Evolutionary conservation across 2,888 invertebrate genomes (phyloP).

Genomic region (Tetrapedia diversipes): DNA sequence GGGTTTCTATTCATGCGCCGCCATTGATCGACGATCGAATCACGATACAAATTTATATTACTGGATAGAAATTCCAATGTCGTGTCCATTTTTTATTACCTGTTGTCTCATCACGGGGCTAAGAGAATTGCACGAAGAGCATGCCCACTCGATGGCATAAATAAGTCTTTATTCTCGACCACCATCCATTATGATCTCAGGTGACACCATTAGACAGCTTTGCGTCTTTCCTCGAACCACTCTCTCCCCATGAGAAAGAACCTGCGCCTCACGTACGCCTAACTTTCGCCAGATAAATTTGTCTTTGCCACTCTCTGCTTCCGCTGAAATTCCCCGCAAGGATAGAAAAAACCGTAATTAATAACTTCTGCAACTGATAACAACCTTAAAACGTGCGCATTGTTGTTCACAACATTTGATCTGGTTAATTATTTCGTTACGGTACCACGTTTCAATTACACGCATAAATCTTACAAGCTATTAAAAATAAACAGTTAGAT

Average conservation of each 20-base stretch:
- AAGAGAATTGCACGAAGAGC: slow-evolving; percentile 2
- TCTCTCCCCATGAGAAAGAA: slow-evolving; percentile 34
- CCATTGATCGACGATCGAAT: not conserved
- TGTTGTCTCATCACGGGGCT: slow-evolving; percentile 14
- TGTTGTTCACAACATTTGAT: no score
- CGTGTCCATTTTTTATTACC: slow-evolving; percentile 22
- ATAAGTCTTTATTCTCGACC: slow-evolving; percentile 68
- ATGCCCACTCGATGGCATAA: slow-evolving; percentile 55
- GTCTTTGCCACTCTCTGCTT: not conserved
- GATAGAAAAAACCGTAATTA: slow-evolving; percentile 2
- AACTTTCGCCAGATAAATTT: slow-evolving; percentile 30
- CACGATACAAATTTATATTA: not conserved
- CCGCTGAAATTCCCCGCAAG: not conserved
- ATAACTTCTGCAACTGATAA: slow-evolving; percentile 3
- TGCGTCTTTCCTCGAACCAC: slow-evolving; percentile 41
- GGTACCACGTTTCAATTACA: no score
- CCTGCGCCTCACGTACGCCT: slow-evolving; percentile 14
- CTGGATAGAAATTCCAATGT: not conserved
- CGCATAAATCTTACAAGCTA: no score
- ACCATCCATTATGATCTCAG: slow-evolving; percentile 75
- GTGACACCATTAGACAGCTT: slow-evolving; percentile 73
- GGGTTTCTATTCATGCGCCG: not conserved
- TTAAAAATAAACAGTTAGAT: no score
- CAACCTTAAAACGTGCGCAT: no score
- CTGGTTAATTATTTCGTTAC: no score